These are phyloP conservation scores for Papilio glaucus DNA, from an alignment of 1,140 invertebrate genomes.

Conservation along the genomic window DNA sequence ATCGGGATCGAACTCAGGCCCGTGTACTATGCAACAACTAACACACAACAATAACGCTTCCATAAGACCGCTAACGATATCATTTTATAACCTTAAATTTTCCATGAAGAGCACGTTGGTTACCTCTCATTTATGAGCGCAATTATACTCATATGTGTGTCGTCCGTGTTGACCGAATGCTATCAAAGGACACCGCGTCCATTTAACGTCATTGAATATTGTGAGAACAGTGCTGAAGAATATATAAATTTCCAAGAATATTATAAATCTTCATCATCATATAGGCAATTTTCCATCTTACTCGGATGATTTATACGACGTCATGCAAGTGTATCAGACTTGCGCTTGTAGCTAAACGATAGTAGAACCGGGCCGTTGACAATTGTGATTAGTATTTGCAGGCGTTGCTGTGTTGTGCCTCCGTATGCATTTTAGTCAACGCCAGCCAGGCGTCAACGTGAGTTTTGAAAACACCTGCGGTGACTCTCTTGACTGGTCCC, in stretches of 20 bases:
- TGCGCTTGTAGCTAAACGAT: too few relatives aligned
- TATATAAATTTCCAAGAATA: not conserved
- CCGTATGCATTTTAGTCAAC: too few relatives aligned
- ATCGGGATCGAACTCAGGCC: not conserved
- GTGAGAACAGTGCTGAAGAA: not conserved
- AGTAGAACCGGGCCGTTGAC: too few relatives aligned
- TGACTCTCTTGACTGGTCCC: too few relatives aligned
- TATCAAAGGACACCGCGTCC: not conserved
- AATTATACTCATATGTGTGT: not conserved
- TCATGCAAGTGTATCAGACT: too few relatives aligned
- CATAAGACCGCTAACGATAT: not conserved
- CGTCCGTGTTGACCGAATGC: constrained; percentile 2
- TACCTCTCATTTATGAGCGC: constrained; percentile 4
- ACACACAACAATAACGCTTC: not conserved
- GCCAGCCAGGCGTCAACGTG: too few relatives aligned
- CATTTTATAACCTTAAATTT: constrained; percentile 19
- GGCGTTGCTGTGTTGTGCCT: too few relatives aligned
- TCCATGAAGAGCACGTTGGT: not conserved
- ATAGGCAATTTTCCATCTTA: too few relatives aligned
- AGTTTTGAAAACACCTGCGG: too few relatives aligned
- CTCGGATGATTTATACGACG: too few relatives aligned
- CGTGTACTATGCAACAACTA: not conserved
- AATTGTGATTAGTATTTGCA: too few relatives aligned
- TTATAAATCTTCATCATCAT: too few relatives aligned
- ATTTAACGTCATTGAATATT: not conserved